Conservation (phyloP, 2,888 invertebrate species). For the Acleris literana region DNA sequence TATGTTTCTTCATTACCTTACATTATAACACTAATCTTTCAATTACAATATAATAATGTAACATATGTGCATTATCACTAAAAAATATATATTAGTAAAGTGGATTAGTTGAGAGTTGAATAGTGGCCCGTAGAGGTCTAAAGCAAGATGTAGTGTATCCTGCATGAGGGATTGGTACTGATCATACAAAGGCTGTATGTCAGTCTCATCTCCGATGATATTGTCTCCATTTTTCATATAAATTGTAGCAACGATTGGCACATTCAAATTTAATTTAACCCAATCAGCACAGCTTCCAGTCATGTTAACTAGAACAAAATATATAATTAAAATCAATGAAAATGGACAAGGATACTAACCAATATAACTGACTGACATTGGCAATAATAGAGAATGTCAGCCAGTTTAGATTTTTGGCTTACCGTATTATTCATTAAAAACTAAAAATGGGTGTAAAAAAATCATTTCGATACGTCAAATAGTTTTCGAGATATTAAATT, state of each 20-base stretch:
- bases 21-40: too few species aligned
- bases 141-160: conserved; percentile 57
- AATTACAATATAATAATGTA: too few species aligned
- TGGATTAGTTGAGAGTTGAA: conserved; percentile 44
- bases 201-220: conserved; percentile 49
- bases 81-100: background rate
- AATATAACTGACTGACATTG: too few species aligned
- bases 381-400: too few species aligned
- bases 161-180: conserved; percentile 58
- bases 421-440: too few species aligned
- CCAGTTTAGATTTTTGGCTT: too few species aligned
- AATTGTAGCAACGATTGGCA: conserved; percentile 68
- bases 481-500: too few species aligned
- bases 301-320: conserved; percentile 57
- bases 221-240: conserved; percentile 54
- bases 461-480: too few species aligned
- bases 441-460: too few species aligned
- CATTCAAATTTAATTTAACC: conserved; percentile 69
- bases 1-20: too few species aligned
- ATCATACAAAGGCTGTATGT: conserved; percentile 52
- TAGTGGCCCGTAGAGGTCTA: conserved; percentile 68
- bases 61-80: too few species aligned
- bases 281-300: conserved; percentile 72
- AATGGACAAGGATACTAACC: background rate
- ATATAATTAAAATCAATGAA: background rate